phyloP scores from a whole-genome alignment of 2,113 vertebrate species.

The Periophthalmus modestus region DNA sequence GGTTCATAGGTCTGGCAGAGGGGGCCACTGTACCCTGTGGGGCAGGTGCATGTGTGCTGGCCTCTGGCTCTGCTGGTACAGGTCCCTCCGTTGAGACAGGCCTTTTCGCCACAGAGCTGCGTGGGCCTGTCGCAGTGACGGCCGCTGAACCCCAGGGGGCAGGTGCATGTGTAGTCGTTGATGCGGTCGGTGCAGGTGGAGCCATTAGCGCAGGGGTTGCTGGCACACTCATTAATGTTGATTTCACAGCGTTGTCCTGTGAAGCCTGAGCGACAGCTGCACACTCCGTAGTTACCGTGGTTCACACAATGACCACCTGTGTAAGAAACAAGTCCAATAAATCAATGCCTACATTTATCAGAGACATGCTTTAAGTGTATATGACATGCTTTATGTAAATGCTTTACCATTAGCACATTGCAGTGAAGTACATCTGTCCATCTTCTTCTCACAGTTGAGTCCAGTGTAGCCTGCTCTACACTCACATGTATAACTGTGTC shows the following conservation, averaged over 20 bases:
- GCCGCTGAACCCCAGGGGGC: conserved; percentile 87
- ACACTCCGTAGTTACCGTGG: conserved; percentile 82
- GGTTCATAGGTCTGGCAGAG: conserved; percentile 81
- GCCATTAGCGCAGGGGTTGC: conserved; percentile 87
- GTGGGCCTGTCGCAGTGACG: conserved; percentile 87
- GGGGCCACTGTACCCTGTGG: conserved; percentile 81
- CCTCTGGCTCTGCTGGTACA: conserved; percentile 81
- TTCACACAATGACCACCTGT: conserved; percentile 89
- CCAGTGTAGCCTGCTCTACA: conserved; percentile 91
- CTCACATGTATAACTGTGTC: conserved; percentile 86
- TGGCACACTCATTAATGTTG: conserved; percentile 87
- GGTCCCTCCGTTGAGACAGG: conserved; percentile 92
- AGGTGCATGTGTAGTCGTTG: conserved; percentile 89
- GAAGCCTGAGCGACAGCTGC: conserved; percentile 92
- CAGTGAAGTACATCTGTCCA: conserved; percentile 89
- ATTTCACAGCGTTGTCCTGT: conserved; percentile 87
- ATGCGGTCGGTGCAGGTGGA: conserved; percentile 91
- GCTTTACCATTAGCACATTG: conserved; percentile 91
- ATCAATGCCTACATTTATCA: background rate
- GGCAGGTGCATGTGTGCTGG: conserved; percentile 79
- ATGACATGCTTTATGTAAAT: background rate
- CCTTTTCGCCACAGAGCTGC: conserved; percentile 85
- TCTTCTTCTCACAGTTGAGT: conserved; percentile 97
- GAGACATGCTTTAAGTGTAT: background rate
- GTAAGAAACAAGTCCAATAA: conserved; percentile 12